Evolutionary conservation across 2,113 vertebrate genomes (phyloP).

Genomic region (Xiphorhynchus elegans): DNA sequence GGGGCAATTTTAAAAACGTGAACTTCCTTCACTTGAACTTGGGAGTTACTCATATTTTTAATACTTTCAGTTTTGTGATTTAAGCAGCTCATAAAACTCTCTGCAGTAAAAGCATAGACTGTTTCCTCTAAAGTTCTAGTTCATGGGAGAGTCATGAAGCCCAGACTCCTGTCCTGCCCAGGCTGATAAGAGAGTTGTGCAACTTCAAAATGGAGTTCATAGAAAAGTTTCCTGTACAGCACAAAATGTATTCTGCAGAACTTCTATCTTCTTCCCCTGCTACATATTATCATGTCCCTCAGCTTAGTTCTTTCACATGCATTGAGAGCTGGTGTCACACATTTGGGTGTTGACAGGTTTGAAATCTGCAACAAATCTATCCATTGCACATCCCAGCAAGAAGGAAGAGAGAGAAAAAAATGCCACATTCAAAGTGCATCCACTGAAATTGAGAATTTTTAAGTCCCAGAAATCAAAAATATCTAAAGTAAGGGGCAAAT

Average conservation of each 20-base stretch:
- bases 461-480: background rate
- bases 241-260: background rate
- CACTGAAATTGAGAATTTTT: background rate
- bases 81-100: background rate
- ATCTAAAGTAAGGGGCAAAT: background rate
- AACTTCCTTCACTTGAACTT: background rate
- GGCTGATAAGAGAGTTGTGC: slow-evolving; percentile 15
- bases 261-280: background rate
- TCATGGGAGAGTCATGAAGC: background rate
- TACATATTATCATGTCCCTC: background rate
- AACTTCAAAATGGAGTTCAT: slow-evolving; percentile 22
- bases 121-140: background rate
- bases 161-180: background rate
- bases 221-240: slow-evolving; percentile 14
- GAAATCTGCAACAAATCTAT: slow-evolving; percentile 24
- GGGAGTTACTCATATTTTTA: background rate
- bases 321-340: slow-evolving; percentile 38
- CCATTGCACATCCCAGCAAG: background rate
- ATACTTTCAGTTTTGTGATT: background rate
- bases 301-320: slow-evolving; percentile 39
- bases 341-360: slow-evolving; percentile 50
- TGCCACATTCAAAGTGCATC: background rate
- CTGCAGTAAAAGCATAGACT: background rate
- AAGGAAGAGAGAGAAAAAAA: slow-evolving; percentile 14
- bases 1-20: background rate